These are phyloP conservation scores for Lepus europaeus DNA, from an alignment of 2,113 vertebrate species.

Conservation along the genomic window DNA sequence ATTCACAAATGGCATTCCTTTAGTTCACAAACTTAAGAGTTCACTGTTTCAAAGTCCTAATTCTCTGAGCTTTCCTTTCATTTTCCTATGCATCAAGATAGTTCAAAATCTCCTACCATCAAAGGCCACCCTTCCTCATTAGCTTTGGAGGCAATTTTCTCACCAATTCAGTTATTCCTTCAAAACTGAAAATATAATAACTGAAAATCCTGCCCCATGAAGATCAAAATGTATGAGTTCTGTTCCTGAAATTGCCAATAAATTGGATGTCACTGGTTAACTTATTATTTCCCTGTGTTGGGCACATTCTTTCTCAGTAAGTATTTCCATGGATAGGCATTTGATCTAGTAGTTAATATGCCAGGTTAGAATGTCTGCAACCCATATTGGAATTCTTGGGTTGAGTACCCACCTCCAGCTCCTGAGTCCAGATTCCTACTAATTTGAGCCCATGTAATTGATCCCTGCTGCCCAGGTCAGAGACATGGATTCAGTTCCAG, in stretches of 20 bases:
- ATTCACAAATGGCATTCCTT: constrained; percentile 16
- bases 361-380: no score
- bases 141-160: constrained; percentile 49
- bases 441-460: no score
- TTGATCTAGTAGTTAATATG: no score
- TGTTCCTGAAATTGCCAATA: background rate
- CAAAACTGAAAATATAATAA: constrained; percentile 50
- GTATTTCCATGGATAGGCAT: no score
- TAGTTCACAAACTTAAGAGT: constrained; percentile 1
- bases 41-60: background rate
- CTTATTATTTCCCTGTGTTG: background rate
- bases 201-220: background rate
- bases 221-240: constrained; percentile 22
- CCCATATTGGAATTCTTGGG: no score
- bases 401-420: no score
- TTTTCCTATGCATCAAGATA: background rate
- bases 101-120: constrained; percentile 24
- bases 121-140: constrained; percentile 54
- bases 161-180: constrained; percentile 46
- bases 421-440: no score
- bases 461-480: no score
- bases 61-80: constrained; percentile 45
- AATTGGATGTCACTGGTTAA: background rate
- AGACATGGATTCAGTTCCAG: no score
- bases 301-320: background rate